These are phyloP conservation scores for Fulica atra DNA, from an alignment of 2,113 vertebrate species.

Conservation along the genomic window DNA sequence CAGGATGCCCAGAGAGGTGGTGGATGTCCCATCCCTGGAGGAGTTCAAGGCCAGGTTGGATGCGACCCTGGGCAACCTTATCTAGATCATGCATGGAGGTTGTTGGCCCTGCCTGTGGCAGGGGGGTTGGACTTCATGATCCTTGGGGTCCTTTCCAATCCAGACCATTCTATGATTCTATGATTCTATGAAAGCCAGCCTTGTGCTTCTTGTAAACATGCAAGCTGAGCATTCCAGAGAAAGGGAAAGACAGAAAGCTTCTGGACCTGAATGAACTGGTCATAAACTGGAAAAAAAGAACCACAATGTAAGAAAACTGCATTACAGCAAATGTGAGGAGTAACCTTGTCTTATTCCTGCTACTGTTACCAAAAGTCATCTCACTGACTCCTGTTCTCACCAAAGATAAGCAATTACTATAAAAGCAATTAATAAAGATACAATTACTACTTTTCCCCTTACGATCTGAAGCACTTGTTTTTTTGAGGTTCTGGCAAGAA, in stretches of 20 bases:
- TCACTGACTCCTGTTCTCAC: background rate
- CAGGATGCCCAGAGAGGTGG: too few species aligned
- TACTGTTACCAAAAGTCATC: background rate
- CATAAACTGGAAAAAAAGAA: background rate
- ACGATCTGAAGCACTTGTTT: background rate
- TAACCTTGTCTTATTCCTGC: background rate
- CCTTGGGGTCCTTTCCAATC: too few species aligned
- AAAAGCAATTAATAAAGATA: background rate
- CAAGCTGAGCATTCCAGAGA: background rate
- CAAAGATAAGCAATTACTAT: background rate
- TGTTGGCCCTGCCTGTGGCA: too few species aligned
- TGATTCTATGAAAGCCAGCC: background rate
- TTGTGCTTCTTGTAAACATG: background rate
- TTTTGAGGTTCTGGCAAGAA: background rate
- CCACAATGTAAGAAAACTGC: background rate
- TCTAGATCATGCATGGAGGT: too few species aligned
- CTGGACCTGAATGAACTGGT: background rate
- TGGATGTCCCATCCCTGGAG: too few species aligned
- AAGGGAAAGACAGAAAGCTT: background rate
- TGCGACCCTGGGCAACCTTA: too few species aligned
- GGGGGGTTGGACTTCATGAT: too few species aligned
- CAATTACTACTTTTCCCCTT: background rate
- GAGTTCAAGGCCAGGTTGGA: too few species aligned
- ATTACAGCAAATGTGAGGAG: background rate
- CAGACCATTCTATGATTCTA: too few species aligned